Conservation (phyloP, 2,113 vertebrate genomes). For the Manacus vitellinus region DNA sequence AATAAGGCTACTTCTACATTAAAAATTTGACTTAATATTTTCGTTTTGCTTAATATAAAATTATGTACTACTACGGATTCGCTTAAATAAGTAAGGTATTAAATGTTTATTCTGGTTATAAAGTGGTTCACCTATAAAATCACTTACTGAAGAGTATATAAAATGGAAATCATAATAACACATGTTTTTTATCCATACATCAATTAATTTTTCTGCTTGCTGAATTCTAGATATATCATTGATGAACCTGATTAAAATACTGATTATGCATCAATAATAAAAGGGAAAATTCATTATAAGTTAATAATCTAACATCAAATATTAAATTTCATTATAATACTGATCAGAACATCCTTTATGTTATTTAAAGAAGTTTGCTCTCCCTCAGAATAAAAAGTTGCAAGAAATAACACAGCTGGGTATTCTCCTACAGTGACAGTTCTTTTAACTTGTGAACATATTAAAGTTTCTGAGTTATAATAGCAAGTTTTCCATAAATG, state of each 20-base stretch:
- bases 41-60: neutral
- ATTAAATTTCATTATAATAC: constrained; percentile 73
- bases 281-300: constrained; percentile 31
- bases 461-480: neutral
- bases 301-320: constrained; percentile 67
- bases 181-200: constrained; percentile 12
- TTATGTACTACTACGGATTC: neutral
- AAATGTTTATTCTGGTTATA: neutral
- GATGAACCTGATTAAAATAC: constrained; percentile 43
- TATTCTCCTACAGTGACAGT: neutral
- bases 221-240: constrained; percentile 1
- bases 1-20: neutral
- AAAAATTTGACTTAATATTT: neutral
- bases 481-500: neutral
- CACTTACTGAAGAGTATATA: neutral
- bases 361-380: constrained; percentile 40
- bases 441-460: neutral
- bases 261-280: constrained; percentile 55
- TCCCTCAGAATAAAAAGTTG: neutral
- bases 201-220: neutral
- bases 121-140: neutral
- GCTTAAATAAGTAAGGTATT: neutral
- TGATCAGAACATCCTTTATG: constrained; percentile 59
- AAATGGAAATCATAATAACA: neutral
- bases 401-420: neutral